Evolutionary conservation across 2,113 vertebrate species (phyloP).

Genomic region (Vicugna pacos): DNA sequence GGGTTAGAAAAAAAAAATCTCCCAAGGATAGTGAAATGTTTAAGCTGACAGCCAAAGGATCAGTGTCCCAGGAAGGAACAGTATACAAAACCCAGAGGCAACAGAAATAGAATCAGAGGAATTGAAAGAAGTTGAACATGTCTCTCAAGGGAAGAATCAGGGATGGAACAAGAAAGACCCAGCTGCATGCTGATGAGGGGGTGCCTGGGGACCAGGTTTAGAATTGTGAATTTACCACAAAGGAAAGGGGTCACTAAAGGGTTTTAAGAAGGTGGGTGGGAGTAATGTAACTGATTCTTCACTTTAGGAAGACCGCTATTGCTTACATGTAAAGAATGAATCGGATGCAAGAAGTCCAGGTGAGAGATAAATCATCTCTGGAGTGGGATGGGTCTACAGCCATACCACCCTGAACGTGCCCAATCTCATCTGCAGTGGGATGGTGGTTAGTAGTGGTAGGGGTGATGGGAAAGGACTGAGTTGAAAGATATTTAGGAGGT

Average conservation of each 20-base stretch:
- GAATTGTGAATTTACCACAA: not conserved
- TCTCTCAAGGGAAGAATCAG: not conserved
- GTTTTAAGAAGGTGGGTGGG: constrained; percentile 19
- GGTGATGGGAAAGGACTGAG: not conserved
- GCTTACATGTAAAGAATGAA: not conserved
- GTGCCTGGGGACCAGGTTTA: not conserved
- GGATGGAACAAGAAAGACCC: not conserved
- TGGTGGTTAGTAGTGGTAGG: not conserved
- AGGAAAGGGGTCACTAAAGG: not conserved
- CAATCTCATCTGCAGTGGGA: not conserved
- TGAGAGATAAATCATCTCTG: not conserved
- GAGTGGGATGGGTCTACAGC: no score
- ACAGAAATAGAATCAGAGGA: not conserved
- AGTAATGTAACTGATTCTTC: not conserved
- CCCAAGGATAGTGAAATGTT: not conserved
- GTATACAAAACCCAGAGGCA: not conserved
- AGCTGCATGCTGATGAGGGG: not conserved
- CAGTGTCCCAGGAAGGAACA: not conserved
- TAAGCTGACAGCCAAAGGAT: not conserved
- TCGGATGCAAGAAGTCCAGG: not conserved
- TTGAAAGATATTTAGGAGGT: not conserved
- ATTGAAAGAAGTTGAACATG: not conserved
- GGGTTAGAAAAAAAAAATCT: not conserved
- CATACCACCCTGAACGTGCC: no score
- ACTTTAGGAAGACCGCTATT: not conserved